These are phyloP conservation scores for Sinocyclocheilus anophthalmus DNA, from an alignment of 2,113 vertebrate genomes.

Conservation along the genomic window DNA sequence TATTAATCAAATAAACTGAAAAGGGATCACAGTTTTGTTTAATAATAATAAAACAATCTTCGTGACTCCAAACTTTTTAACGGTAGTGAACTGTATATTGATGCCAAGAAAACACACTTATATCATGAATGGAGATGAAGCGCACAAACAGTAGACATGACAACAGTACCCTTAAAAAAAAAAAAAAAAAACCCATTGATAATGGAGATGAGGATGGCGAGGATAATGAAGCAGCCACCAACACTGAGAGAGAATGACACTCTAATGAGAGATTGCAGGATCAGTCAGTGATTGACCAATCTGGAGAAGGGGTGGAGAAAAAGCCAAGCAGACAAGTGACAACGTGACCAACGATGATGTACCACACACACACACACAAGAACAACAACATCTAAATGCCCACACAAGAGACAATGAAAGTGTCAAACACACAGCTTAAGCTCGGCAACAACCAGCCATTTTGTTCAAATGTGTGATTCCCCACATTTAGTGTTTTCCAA, in stretches of 20 bases:
- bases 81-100: background rate
- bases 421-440: slow-evolving; percentile 43
- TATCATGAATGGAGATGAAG: background rate
- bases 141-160: slow-evolving; percentile 5
- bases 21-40: too few species aligned
- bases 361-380: slow-evolving; percentile 10
- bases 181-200: slow-evolving; percentile 43
- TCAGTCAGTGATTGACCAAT: slow-evolving; percentile 47
- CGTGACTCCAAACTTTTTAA: background rate
- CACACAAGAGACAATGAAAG: slow-evolving; percentile 36
- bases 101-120: background rate
- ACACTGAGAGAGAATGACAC: slow-evolving; percentile 61
- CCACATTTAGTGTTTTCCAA: slow-evolving; percentile 57
- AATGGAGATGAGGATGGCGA: slow-evolving; percentile 47
- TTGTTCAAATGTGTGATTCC: slow-evolving; percentile 65
- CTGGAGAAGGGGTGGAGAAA: slow-evolving; percentile 49
- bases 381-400: slow-evolving; percentile 45
- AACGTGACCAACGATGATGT: slow-evolving; percentile 43
- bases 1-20: too few species aligned
- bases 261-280: slow-evolving; percentile 59
- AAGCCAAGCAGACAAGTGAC: slow-evolving; percentile 54
- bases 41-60: too few species aligned
- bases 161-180: slow-evolving; percentile 27
- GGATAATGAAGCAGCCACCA: slow-evolving; percentile 60
- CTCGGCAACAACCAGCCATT: slow-evolving; percentile 61